Base-by-base conservation (phyloP, 2,888 invertebrate genomes). In the Chloromyia formosa region DNA sequence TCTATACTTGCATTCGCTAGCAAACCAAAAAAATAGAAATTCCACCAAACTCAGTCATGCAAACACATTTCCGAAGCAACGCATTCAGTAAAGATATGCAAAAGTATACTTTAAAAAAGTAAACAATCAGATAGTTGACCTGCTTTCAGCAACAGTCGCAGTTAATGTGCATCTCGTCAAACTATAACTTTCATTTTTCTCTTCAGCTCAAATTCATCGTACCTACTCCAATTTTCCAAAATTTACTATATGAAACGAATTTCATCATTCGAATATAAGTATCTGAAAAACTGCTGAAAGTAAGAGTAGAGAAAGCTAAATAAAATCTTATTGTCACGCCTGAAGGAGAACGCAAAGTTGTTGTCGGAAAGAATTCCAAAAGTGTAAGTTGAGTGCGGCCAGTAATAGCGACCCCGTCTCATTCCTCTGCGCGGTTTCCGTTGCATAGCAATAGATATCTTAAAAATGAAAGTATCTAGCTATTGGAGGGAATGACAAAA, bases 171-270 rank as follows among this genome's bases (percentile, higher is more conserved):
- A 49, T 49, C 49, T n/a, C 16, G 16, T 7, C 49, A 3, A 12
- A n/a, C 18, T 16, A 4, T 62, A 12, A 62, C 62, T 62, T 62
- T 62, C 62, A 62, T 62, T 62, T 62, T 62, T 62, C 62, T 62
- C 18, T 16, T 42, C n/a, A 35, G 35, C 62, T 62, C 40, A 18
- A 40, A 35, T 62, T 62, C 40, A 40, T 16, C 40, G 62, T 62
- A 62, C 62, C 40, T 62, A 62, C 40, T 62, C 62, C 18, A 62
- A 18, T 62, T 62, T 42, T 16, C 62, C 62, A 40, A 62, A 40
- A n/a, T 40, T 62, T 42, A n/a, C 40, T 9, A 40, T 49, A 62
- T 35, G 40, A 62, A 62, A 40, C 9, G 16, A 40, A 40, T 62
- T 62, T 23, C 23, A 23, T 42, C 62, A 40, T n/a, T 40, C 61